phyloP scores from a whole-genome alignment of 2,888 invertebrate species.

The Holacanthella duospinosa region DNA sequence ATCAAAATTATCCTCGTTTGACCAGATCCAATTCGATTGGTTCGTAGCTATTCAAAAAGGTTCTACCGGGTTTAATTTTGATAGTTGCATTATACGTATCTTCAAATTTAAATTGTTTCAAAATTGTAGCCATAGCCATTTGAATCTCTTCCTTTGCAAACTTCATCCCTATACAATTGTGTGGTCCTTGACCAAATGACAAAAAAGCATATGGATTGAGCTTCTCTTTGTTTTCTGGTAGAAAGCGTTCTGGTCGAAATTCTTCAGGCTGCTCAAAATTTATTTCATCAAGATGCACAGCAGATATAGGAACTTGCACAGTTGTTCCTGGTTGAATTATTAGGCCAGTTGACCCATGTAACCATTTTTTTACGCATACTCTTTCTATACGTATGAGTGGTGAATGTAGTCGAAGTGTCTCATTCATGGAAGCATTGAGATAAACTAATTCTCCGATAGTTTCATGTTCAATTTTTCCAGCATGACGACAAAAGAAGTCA shows the following conservation, averaged over 20 bases:
- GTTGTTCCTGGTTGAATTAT: slow-evolving; percentile 12
- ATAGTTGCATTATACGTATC: slow-evolving; percentile 14
- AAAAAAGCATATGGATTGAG: slow-evolving; percentile 10
- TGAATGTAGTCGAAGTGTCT: slow-evolving; percentile 10
- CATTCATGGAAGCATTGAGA: slow-evolving; percentile 14
- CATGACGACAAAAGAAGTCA: not conserved
- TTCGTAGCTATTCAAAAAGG: slow-evolving; percentile 13
- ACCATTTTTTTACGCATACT: slow-evolving; percentile 16
- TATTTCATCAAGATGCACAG: slow-evolving; percentile 7
- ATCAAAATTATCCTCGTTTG: too few species aligned
- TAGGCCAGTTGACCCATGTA: slow-evolving; percentile 12
- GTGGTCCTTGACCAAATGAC: slow-evolving; percentile 14
- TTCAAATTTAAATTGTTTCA: slow-evolving; percentile 23
- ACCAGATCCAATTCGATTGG: slow-evolving; percentile 15
- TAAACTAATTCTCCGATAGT: slow-evolving; percentile 2
- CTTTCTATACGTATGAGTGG: slow-evolving; percentile 12
- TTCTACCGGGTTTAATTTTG: slow-evolving; percentile 15
- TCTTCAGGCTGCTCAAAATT: slow-evolving; percentile 13
- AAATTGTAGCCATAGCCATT: slow-evolving; percentile 17
- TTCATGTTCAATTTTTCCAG: not conserved
- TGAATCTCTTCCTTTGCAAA: slow-evolving; percentile 23
- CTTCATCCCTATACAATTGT: slow-evolving; percentile 12
- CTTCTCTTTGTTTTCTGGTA: slow-evolving; percentile 11
- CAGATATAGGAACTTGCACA: slow-evolving; percentile 8
- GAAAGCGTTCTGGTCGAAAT: slow-evolving; percentile 16